Conservation (phyloP, 1,140 invertebrate species). For the Pogonognathellus flavescens region DNA sequence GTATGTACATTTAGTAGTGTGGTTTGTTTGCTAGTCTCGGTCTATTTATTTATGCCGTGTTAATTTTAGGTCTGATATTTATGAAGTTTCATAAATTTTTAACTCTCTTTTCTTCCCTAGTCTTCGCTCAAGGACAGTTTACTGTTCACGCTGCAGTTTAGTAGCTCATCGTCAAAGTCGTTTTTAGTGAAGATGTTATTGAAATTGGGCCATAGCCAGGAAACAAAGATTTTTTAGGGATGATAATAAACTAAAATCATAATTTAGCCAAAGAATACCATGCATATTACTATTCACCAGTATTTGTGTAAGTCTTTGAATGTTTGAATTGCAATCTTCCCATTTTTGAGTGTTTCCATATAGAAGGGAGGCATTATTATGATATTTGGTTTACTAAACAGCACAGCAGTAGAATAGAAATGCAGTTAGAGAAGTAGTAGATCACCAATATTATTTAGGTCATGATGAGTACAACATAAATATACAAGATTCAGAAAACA, state of each 20-base stretch:
- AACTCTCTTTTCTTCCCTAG: constrained; percentile 35
- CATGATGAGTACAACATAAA: too few relatives aligned
- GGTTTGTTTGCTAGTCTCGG: constrained; percentile 17
- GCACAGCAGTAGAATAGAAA: not conserved
- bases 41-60: constrained; percentile 45
- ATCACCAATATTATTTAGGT: too few relatives aligned
- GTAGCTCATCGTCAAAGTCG: not conserved
- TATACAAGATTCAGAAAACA: too few relatives aligned
- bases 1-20: too few relatives aligned
- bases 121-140: constrained; percentile 32
- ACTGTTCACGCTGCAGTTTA: constrained; percentile 15
- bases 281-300: not conserved
- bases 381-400: too few relatives aligned
- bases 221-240: constrained; percentile 46
- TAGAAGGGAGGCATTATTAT: too few relatives aligned
- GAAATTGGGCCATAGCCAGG: constrained; percentile 25
- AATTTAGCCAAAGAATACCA: constrained; percentile 37
- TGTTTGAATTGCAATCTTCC: not conserved
- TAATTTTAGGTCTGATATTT: constrained; percentile 46
- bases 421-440: not conserved
- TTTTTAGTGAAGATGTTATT: constrained; percentile 29
- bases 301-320: too few relatives aligned
- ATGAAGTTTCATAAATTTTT: constrained; percentile 51
- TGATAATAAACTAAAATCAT: constrained; percentile 48
- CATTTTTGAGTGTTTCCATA: not conserved